Percentiles rank a stretch among this genome's conserved stretches.
phyloP scores from a whole-genome alignment of 2,888 invertebrate species.

The Drosophila glabriapex region DNA sequence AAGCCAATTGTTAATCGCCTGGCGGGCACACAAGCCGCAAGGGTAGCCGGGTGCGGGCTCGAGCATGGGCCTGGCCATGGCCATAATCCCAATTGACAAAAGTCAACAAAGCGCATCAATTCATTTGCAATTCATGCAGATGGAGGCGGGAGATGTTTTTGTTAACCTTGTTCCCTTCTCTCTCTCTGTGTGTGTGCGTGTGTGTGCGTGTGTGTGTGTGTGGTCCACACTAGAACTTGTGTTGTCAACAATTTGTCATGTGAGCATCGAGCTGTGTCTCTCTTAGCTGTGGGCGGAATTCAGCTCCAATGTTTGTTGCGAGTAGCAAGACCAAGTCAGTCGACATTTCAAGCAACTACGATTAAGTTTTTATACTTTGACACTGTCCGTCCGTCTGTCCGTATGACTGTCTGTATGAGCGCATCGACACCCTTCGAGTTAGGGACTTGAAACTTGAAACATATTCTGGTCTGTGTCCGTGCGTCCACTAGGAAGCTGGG shows the following conservation, averaged over 20 bases:
- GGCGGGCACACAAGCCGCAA: slow-evolving; percentile 10
- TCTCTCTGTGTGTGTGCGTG: slow-evolving; percentile 39
- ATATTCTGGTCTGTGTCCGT: not conserved
- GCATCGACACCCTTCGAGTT: not conserved
- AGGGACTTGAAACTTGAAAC: not conserved
- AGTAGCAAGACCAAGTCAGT: not conserved
- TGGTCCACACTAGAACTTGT: slow-evolving; percentile 52
- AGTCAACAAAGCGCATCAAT: slow-evolving; percentile 83
- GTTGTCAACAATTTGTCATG: slow-evolving; percentile 78
- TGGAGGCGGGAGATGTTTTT: slow-evolving; percentile 37
- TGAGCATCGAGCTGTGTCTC: slow-evolving; percentile 31
- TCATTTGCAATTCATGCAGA: slow-evolving; percentile 80
- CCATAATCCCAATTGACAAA: slow-evolving; percentile 82
- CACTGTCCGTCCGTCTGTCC: not conserved
- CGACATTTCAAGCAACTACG: not conserved
- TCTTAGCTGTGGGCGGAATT: slow-evolving; percentile 28
- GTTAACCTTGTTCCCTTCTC: slow-evolving; percentile 41
- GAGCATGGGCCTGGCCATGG: slow-evolving; percentile 43
- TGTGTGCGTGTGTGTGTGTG: slow-evolving; percentile 54
- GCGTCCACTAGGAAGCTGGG: not conserved
- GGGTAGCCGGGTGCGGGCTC: slow-evolving; percentile 5
- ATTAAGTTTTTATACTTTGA: not conserved
- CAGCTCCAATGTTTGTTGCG: slow-evolving; percentile 1
- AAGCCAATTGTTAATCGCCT: slow-evolving; percentile 78
- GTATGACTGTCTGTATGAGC: not conserved